A percentile compares a stretch with the other conserved stretches of the same genome.
Conservation (phyloP, 2,888 invertebrate genomes). For the Carterocephalus palaemon region DNA sequence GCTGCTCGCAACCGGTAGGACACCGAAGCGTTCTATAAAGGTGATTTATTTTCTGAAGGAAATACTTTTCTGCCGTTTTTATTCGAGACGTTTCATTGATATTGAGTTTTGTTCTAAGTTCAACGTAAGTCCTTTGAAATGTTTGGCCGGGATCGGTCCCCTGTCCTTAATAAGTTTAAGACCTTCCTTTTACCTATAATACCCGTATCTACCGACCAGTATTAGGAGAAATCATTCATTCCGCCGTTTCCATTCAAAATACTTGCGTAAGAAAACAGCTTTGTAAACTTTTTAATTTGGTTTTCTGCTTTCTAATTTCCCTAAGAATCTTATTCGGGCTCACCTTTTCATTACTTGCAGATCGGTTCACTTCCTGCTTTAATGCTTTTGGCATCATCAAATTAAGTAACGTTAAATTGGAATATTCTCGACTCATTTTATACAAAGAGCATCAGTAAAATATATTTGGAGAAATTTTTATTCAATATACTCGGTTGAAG, state of each 20-base stretch:
- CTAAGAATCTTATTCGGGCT: slow-evolving; percentile 42
- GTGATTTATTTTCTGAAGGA: slow-evolving; percentile 70
- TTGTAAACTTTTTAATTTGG: slow-evolving; percentile 43
- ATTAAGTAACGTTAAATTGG: slow-evolving; percentile 1
- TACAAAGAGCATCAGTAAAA: too few species aligned
- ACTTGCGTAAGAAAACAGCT: slow-evolving; percentile 42
- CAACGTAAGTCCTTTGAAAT: slow-evolving; percentile 59
- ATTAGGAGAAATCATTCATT: slow-evolving; percentile 48
- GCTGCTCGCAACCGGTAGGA: background rate
- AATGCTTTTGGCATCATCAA: slow-evolving; percentile 9
- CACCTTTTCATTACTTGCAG: slow-evolving; percentile 39
- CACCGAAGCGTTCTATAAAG: slow-evolving; percentile 34
- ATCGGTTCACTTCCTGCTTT: slow-evolving; percentile 9
- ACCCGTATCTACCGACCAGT: slow-evolving; percentile 27
- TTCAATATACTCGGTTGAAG: too few species aligned
- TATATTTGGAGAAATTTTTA: too few species aligned
- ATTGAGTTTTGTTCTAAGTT: slow-evolving; percentile 71
- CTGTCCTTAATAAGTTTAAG: slow-evolving; percentile 62
- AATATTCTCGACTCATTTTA: too few species aligned
- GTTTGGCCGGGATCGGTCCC: slow-evolving; percentile 51
- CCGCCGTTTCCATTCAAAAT: slow-evolving; percentile 42
- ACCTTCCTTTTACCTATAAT: slow-evolving; percentile 48
- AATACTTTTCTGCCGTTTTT: slow-evolving; percentile 55
- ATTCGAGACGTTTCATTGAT: slow-evolving; percentile 65
- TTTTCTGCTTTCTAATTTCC: slow-evolving; percentile 58